Evolutionary conservation across 2,888 invertebrate genomes (phyloP).

Genomic region (Cyclophora albipunctata): DNA sequence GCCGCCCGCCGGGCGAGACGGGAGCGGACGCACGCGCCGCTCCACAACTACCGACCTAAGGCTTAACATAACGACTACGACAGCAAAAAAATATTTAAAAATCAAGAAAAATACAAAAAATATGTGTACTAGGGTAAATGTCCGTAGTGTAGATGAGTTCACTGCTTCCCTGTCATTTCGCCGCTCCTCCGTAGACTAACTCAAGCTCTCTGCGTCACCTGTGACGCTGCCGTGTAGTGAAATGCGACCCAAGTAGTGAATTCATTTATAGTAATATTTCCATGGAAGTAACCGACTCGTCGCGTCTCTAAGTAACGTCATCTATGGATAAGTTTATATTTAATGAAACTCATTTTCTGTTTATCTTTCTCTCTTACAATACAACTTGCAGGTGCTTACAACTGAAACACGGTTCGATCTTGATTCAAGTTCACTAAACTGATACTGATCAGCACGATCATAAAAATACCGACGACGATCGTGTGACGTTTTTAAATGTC

Average conservation of each 20-base stretch:
- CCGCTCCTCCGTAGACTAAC: neutral
- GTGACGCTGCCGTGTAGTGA: too few species aligned
- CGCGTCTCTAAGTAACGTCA: too few species aligned
- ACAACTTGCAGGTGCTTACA: too few species aligned
- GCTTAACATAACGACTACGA: slow-evolving; percentile 8
- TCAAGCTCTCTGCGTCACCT: neutral
- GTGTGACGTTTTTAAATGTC: too few species aligned
- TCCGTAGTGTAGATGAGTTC: slow-evolving; percentile 8
- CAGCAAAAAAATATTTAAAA: slow-evolving; percentile 6
- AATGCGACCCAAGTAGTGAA: too few species aligned
- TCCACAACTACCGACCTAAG: slow-evolving; percentile 1
- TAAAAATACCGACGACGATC: too few species aligned
- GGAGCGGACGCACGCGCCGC: slow-evolving; percentile 1
- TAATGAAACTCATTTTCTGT: slow-evolving; percentile 39
- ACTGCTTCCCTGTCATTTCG: neutral
- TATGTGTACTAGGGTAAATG: slow-evolving; percentile 1
- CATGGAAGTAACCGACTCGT: too few species aligned
- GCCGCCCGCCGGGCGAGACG: slow-evolving; percentile 7
- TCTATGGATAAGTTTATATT: slow-evolving; percentile 10
- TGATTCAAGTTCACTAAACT: too few species aligned
- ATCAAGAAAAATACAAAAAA: slow-evolving; percentile 11
- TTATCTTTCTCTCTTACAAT: slow-evolving; percentile 3
- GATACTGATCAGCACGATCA: too few species aligned
- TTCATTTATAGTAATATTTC: too few species aligned
- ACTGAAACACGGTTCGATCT: neutral